A percentile compares a stretch with the other conserved stretches of the same genome.
phyloP scores from a whole-genome alignment of 2,888 invertebrate species.

The Andrena bicolor region DNA sequence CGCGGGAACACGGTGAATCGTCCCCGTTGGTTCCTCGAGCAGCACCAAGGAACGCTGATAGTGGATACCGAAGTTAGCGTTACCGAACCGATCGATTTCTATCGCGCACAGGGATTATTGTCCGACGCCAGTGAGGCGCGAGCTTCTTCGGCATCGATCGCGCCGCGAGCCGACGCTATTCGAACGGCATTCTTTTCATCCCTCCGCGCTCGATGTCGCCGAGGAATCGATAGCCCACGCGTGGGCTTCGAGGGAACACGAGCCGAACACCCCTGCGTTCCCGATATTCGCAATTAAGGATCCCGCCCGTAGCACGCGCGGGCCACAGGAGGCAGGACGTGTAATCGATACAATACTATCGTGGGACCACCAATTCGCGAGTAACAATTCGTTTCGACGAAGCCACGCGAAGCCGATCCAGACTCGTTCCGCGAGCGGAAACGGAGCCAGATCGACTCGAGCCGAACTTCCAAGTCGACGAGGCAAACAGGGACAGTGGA shows the following conservation, averaged over 20 bases:
- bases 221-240: conserved; percentile 45
- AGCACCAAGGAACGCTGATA: not conserved
- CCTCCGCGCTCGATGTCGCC: conserved; percentile 41
- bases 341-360: conserved; percentile 60
- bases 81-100: conserved; percentile 4
- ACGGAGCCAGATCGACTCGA: not conserved
- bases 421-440: not conserved
- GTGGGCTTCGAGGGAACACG: conserved; percentile 27
- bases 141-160: conserved; percentile 33
- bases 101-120: conserved; percentile 14
- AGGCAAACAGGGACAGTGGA: too few species aligned
- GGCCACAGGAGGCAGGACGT: not conserved
- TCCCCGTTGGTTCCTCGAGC: not conserved
- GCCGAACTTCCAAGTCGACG: not conserved
- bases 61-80: not conserved
- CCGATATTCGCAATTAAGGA: conserved; percentile 24
- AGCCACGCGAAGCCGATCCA: conserved; percentile 1
- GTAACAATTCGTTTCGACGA: conserved; percentile 45
- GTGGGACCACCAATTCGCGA: conserved; percentile 60
- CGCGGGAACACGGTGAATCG: too few species aligned
- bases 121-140: not conserved
- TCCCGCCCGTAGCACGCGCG: not conserved
- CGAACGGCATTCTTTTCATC: conserved; percentile 56
- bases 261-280: conserved; percentile 15
- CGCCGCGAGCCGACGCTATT: conserved; percentile 23